A percentile compares a stretch with the other conserved stretches of the same genome.
These are phyloP conservation scores for Callopanchax toddi DNA, from an alignment of 2,113 vertebrate genomes.

Conservation along the genomic window DNA sequence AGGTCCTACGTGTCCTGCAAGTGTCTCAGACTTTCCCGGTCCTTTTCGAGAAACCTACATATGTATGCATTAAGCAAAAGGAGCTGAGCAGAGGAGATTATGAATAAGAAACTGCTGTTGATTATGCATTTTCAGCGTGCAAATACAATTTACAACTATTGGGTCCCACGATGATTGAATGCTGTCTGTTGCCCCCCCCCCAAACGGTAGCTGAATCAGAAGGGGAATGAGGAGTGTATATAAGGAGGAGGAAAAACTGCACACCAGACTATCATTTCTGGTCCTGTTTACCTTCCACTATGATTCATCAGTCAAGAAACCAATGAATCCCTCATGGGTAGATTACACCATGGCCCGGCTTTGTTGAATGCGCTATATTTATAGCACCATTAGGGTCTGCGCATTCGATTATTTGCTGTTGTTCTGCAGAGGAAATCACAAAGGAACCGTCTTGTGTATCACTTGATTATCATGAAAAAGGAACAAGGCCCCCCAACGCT, in stretches of 20 bases:
- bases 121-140: conserved; percentile 67
- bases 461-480: conserved; percentile 70
- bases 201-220: conserved; percentile 58
- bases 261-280: conserved; percentile 54
- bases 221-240: conserved; percentile 62
- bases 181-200: conserved; percentile 63
- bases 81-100: conserved; percentile 66
- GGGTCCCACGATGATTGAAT: conserved; percentile 71
- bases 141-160: conserved; percentile 73
- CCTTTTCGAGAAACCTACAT: conserved; percentile 45
- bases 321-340: conserved; percentile 64
- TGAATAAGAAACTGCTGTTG: conserved; percentile 70
- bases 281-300: conserved; percentile 65
- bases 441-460: conserved; percentile 60
- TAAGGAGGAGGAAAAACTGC: conserved; percentile 39
- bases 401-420: conserved; percentile 57
- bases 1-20: neutral
- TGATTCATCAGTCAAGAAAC: conserved; percentile 68
- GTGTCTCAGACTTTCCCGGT: neutral
- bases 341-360: conserved; percentile 62
- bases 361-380: conserved; percentile 63
- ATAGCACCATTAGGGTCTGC: conserved; percentile 58
- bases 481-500: conserved; percentile 37
- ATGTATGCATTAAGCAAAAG: conserved; percentile 65
- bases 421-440: conserved; percentile 42